Conservation (phyloP, 2,113 vertebrate species). For the Scatophagus argus region DNA sequence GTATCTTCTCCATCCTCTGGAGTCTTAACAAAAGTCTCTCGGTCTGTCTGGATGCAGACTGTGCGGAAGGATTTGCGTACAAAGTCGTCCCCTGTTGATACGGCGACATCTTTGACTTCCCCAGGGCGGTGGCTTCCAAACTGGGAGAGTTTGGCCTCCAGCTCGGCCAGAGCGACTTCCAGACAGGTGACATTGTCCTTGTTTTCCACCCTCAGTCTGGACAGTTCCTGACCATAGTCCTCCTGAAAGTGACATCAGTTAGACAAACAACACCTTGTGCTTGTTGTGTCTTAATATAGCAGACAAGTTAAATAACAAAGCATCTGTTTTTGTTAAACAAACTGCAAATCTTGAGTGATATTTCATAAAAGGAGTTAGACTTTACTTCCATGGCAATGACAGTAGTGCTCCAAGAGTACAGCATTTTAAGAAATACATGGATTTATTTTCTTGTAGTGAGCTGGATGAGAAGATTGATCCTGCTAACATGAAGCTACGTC, state of each 20-base stretch:
- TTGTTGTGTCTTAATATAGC: not conserved
- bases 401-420: no score
- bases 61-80: conserved; percentile 86
- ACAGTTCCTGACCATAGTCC: conserved; percentile 87
- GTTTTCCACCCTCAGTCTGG: conserved; percentile 87
- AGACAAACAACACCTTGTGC: not conserved
- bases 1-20: conserved; percentile 81
- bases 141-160: conserved; percentile 84
- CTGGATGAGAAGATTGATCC: no score
- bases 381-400: no score
- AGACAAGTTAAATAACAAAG: not conserved
- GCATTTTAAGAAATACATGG: no score
- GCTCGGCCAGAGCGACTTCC: conserved; percentile 81
- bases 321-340: not conserved
- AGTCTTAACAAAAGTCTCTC: conserved; percentile 90
- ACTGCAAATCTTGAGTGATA: not conserved
- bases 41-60: conserved; percentile 93
- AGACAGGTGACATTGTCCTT: conserved; percentile 84
- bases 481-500: no score
- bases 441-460: no score
- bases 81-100: conserved; percentile 88
- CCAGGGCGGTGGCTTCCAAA: conserved; percentile 70
- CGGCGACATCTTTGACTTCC: conserved; percentile 84
- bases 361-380: no score
- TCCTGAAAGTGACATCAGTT: conserved; percentile 77